phyloP scores from a whole-genome alignment of 1,140 invertebrate species.

The Drosophila mayri region DNA sequence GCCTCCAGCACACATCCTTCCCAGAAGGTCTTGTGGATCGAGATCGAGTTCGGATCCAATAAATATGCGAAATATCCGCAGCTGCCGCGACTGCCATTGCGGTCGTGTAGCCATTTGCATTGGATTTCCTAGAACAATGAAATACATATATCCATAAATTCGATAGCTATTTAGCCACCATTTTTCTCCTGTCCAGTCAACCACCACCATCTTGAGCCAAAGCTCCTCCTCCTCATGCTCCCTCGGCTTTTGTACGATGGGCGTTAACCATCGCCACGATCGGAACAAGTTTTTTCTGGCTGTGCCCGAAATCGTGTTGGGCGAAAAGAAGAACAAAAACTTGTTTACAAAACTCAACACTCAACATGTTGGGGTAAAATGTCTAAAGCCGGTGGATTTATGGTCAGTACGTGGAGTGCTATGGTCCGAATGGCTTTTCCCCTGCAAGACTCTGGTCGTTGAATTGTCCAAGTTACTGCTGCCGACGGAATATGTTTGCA shows the following conservation, averaged over 20 bases:
- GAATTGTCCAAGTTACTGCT: slow-evolving; percentile 46
- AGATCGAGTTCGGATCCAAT: slow-evolving; percentile 46
- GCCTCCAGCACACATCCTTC: slow-evolving; percentile 12
- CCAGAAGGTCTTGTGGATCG: slow-evolving; percentile 17
- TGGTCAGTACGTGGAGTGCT: slow-evolving; percentile 64
- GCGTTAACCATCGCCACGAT: slow-evolving; percentile 60
- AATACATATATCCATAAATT: slow-evolving; percentile 84
- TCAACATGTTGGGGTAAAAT: slow-evolving; percentile 72
- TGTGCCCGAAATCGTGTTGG: slow-evolving; percentile 58
- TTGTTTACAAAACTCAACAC: slow-evolving; percentile 72
- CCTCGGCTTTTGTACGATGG: slow-evolving; percentile 35
- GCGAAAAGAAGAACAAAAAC: slow-evolving; percentile 44
- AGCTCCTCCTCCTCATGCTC: slow-evolving; percentile 65
- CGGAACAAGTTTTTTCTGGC: slow-evolving; percentile 64
- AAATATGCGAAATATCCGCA: slow-evolving; percentile 62
- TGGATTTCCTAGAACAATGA: slow-evolving; percentile 83
- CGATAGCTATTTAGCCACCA: slow-evolving; percentile 78
- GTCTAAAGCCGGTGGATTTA: slow-evolving; percentile 67
- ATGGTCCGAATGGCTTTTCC: slow-evolving; percentile 71
- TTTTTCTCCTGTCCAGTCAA: slow-evolving; percentile 57
- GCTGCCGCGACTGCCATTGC: slow-evolving; percentile 68
- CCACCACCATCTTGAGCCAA: slow-evolving; percentile 75
- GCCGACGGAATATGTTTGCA: slow-evolving; percentile 65
- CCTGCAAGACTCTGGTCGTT: slow-evolving; percentile 26
- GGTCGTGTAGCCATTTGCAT: slow-evolving; percentile 49